Conservation (phyloP, 2,888 invertebrate genomes). For the Epinotia brunnichana region DNA sequence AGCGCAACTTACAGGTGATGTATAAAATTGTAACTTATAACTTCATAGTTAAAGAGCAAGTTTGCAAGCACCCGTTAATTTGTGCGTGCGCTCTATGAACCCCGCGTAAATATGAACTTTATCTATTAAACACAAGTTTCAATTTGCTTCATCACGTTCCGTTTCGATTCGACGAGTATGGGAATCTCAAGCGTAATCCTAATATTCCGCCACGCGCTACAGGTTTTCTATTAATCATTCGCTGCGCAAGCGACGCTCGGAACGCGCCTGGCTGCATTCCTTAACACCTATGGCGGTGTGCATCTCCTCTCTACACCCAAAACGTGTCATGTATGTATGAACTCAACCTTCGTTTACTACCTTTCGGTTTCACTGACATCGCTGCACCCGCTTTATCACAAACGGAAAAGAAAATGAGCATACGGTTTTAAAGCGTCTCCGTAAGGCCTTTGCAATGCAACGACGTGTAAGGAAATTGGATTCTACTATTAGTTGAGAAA, state of each 20-base stretch:
- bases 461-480: slow-evolving; percentile 26
- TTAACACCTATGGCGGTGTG: slow-evolving; percentile 54
- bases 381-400: slow-evolving; percentile 3
- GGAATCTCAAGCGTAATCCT: slow-evolving; percentile 33
- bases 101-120: slow-evolving; percentile 1
- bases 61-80: not conserved
- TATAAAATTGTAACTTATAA: not conserved
- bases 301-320: slow-evolving; percentile 38
- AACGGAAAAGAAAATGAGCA: slow-evolving; percentile 11
- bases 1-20: not conserved
- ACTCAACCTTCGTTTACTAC: not conserved
- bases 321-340: slow-evolving; percentile 7
- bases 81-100: not conserved
- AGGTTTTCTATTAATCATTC: slow-evolving; percentile 69
- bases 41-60: not conserved
- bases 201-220: slow-evolving; percentile 49
- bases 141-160: not conserved
- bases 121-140: not conserved
- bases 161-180: not conserved
- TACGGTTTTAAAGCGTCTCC: slow-evolving; percentile 4
- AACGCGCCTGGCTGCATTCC: slow-evolving; percentile 65
- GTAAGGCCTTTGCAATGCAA: slow-evolving; percentile 6
- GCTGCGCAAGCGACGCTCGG: slow-evolving; percentile 29
- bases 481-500: slow-evolving; percentile 35
- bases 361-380: not conserved